Percentiles rank a stretch among this genome's conserved stretches.
Evolutionary conservation across 2,113 vertebrate species (phyloP).

Genomic region (Amazona guildingii): DNA sequence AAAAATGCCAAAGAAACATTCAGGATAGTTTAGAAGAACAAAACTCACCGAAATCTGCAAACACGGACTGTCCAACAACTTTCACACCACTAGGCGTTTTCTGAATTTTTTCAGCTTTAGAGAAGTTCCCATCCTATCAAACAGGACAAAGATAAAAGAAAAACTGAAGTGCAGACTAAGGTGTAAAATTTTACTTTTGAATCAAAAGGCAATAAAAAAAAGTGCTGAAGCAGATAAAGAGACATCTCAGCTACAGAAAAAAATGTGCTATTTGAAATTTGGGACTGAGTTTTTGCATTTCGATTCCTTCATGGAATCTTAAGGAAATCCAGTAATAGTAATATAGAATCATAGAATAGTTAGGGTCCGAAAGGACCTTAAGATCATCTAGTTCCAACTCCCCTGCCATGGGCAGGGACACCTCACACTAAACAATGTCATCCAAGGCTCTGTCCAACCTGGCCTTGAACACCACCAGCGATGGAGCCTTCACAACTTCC

Average conservation of each 20-base stretch:
- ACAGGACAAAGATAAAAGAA: neutral
- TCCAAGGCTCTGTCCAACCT: too few relatives aligned
- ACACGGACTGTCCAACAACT: slow-evolving; percentile 87
- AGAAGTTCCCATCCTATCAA: slow-evolving; percentile 90
- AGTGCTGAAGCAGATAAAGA: neutral
- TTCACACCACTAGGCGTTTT: slow-evolving; percentile 43
- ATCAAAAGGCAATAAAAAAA: neutral
- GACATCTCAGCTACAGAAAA: neutral
- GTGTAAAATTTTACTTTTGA: neutral
- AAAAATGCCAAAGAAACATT: neutral
- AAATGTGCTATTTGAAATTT: rapidly evolving
- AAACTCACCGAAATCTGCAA: slow-evolving; percentile 93
- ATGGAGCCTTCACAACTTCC: too few relatives aligned
- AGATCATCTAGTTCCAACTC: too few relatives aligned
- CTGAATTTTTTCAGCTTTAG: neutral
- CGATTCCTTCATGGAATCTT: neutral
- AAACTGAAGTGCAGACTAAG: neutral
- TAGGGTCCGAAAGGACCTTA: too few relatives aligned
- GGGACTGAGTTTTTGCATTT: neutral
- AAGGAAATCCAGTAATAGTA: neutral
- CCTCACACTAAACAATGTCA: too few relatives aligned
- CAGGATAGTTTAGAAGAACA: neutral
- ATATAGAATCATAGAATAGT: neutral
- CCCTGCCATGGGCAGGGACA: too few relatives aligned
- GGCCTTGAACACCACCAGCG: too few relatives aligned